phyloP scores from a whole-genome alignment of 2,888 invertebrate species.

The Julus scandinavius region DNA sequence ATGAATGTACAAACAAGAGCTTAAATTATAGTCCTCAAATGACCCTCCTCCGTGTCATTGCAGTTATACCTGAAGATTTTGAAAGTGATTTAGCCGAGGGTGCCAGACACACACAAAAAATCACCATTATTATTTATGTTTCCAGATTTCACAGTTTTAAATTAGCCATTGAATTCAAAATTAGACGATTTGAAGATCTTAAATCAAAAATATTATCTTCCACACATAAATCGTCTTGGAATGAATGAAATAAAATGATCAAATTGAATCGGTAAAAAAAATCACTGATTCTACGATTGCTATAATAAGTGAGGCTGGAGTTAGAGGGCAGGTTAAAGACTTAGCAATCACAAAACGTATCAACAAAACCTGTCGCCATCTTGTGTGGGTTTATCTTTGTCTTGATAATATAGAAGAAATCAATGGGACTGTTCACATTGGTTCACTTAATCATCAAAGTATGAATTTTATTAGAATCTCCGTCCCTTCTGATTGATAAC shows the following conservation, averaged over 20 bases:
- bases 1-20: constrained; percentile 41
- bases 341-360: constrained; percentile 22
- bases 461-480: too few species aligned
- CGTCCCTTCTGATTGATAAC: too few species aligned
- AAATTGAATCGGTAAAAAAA: constrained; percentile 33
- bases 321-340: constrained; percentile 31
- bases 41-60: constrained; percentile 36
- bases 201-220: constrained; percentile 41
- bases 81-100: constrained; percentile 5
- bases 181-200: constrained; percentile 46
- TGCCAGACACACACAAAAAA: neutral
- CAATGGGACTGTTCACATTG: neutral
- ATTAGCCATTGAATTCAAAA: constrained; percentile 43
- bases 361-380: constrained; percentile 40
- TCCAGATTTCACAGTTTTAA: constrained; percentile 43
- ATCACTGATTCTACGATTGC: neutral
- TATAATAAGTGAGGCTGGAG: constrained; percentile 13
- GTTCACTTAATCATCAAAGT: neutral
- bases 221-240: constrained; percentile 30
- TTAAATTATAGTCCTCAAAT: constrained; percentile 43
- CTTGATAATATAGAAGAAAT: neutral
- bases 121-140: constrained; percentile 43
- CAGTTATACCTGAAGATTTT: constrained; percentile 35
- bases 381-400: constrained; percentile 32
- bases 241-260: constrained; percentile 43